Conservation (phyloP, 2,888 invertebrate species). For the Parnassius smintheus region DNA sequence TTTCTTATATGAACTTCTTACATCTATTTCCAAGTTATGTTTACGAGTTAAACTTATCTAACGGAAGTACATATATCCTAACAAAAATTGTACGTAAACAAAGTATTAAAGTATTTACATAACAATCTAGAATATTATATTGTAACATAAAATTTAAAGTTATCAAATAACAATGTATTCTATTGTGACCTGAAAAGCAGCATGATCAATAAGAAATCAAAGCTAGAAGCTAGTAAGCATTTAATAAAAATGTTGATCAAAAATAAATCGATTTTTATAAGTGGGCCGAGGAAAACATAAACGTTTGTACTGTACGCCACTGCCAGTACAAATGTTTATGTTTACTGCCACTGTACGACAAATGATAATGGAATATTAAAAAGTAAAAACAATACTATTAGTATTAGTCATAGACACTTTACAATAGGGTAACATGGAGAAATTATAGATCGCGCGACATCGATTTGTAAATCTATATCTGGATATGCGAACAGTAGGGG, state of each 20-base stretch:
- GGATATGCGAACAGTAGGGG: neutral
- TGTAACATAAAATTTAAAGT: conserved; percentile 62
- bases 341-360: too few relatives aligned
- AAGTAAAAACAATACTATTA: too few relatives aligned
- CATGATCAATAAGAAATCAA: conserved; percentile 37
- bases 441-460: neutral
- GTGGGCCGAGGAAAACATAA: too few relatives aligned
- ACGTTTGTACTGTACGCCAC: too few relatives aligned
- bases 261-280: too few relatives aligned
- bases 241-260: neutral
- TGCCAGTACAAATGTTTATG: too few relatives aligned
- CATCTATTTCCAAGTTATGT: conserved; percentile 52
- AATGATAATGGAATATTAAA: too few relatives aligned
- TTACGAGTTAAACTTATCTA: conserved; percentile 49
- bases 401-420: conserved; percentile 4
- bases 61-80: conserved; percentile 52
- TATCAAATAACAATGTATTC: conserved; percentile 58
- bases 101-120: conserved; percentile 72
- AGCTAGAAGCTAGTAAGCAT: conserved; percentile 40
- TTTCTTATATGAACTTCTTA: conserved; percentile 61
- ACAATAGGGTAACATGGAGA: conserved; percentile 14
- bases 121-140: conserved; percentile 64
- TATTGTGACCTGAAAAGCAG: conserved; percentile 34
- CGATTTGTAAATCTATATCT: neutral
- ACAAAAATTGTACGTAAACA: conserved; percentile 62